Percentiles rank a stretch among this genome's conserved stretches.
Conservation (phyloP, 1,140 invertebrate genomes). For the Tetramorium alpestre region DNA sequence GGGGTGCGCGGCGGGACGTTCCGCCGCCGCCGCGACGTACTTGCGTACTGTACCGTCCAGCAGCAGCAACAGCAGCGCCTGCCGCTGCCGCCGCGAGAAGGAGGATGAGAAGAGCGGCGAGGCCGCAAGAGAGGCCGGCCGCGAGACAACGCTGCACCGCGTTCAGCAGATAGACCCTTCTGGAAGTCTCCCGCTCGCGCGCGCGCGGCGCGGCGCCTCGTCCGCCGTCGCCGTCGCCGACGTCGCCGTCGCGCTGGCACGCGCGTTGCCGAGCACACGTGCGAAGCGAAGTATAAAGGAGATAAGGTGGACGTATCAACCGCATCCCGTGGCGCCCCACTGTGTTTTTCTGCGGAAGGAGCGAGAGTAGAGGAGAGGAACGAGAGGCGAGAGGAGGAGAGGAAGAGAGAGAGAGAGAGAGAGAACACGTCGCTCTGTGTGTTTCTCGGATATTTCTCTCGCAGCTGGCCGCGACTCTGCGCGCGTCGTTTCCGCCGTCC, state of each 20-base stretch:
- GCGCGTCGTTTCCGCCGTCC: slow-evolving; percentile 31
- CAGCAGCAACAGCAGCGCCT: slow-evolving; percentile 25
- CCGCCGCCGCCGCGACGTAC: slow-evolving; percentile 58
- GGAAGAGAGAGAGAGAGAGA: slow-evolving; percentile 1
- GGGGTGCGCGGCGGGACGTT: slow-evolving; percentile 78
- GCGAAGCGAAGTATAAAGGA: slow-evolving; percentile 61
- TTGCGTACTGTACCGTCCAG: slow-evolving; percentile 44
- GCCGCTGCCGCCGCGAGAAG: slow-evolving; percentile 7
- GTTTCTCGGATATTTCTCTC: neutral
- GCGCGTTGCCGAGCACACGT: slow-evolving; percentile 67
- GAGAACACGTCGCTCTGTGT: slow-evolving; percentile 12
- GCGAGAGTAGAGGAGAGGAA: neutral
- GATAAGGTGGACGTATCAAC: slow-evolving; percentile 59
- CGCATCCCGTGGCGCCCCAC: slow-evolving; percentile 81
- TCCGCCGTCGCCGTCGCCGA: neutral
- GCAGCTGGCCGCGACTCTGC: slow-evolving; percentile 15
- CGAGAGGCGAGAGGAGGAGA: neutral
- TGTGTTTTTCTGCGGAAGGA: slow-evolving; percentile 81
- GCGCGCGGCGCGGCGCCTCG: slow-evolving; percentile 36
- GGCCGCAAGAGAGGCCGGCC: slow-evolving; percentile 38
- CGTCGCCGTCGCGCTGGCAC: slow-evolving; percentile 15
- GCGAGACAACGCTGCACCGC: slow-evolving; percentile 12
- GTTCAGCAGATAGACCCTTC: slow-evolving; percentile 36
- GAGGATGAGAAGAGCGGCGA: slow-evolving; percentile 58
- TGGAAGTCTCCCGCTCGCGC: neutral